phyloP scores from a whole-genome alignment of 2,797 vertebrate species.

The Microctenopoma lineatum region DNA sequence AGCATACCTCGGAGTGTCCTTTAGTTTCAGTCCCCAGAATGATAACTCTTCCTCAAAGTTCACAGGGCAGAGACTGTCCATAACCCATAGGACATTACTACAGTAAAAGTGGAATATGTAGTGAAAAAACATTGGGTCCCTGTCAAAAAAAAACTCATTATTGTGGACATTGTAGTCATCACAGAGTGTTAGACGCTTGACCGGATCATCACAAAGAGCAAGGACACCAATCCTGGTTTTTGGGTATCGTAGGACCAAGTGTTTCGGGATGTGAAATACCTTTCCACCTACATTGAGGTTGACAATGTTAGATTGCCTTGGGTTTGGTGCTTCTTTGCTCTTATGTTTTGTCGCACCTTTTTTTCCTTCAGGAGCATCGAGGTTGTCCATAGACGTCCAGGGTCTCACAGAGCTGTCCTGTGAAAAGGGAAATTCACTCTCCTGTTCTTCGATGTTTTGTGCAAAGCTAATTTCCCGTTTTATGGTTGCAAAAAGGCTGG shows the following conservation, averaged over 20 bases:
- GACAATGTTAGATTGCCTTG: conserved; percentile 75
- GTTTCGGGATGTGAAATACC: conserved; percentile 85
- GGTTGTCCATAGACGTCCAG: conserved; percentile 89
- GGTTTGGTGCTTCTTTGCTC: conserved; percentile 11
- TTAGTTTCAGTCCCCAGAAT: conserved; percentile 91
- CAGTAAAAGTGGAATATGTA: conserved; percentile 92
- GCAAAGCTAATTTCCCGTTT: conserved; percentile 83
- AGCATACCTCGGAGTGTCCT: conserved; percentile 82
- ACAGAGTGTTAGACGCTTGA: conserved; percentile 86
- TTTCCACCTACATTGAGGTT: conserved; percentile 90
- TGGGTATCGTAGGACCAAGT: conserved; percentile 82
- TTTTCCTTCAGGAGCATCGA: conserved; percentile 52
- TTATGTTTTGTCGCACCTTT: conserved; percentile 2
- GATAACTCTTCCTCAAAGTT: conserved; percentile 90
- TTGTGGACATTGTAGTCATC: conserved; percentile 89
- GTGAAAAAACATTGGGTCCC: conserved; percentile 90
- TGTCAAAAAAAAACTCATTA: conserved; percentile 92
- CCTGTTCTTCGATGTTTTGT: conserved; percentile 75
- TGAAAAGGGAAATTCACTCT: conserved; percentile 83
- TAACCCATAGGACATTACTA: conserved; percentile 89
- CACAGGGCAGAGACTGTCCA: conserved; percentile 89
- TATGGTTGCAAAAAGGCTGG: conserved; percentile 85
- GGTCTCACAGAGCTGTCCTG: conserved; percentile 87
- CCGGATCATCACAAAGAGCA: conserved; percentile 83
- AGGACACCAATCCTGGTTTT: conserved; percentile 87